Base-by-base conservation (phyloP, 1,140 invertebrate genomes). In the Eufriesea mexicana region DNA sequence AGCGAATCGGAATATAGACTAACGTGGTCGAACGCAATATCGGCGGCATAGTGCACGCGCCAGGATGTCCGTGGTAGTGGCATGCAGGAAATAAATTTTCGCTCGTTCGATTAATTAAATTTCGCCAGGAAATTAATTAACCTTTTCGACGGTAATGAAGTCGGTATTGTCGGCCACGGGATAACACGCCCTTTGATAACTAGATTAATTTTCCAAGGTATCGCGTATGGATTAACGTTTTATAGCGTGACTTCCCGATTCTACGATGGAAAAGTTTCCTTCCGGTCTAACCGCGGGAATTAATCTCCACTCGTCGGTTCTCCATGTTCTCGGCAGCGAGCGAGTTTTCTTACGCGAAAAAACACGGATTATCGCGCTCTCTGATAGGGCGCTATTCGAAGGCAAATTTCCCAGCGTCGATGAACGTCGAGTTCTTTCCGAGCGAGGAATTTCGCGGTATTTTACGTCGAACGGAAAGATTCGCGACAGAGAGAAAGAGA, bases 121-220 rank as follows among this genome's bases (percentile, higher is more conserved):
- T 83, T 88, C 83, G 72, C 55, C 77, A 62, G 79, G 77, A 74
- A 80, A 89, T 88, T 88, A 85, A 88, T 88, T 86, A 85, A 85
- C 54, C 76, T 72, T 83, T 79, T 85, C 47, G 61, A 71, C 72
- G 62, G 62, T 88, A 83, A 85, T 73, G 67, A 88, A 75, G n/a
- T 35, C 66, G 80, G 66, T 74, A 78, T 14, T 49, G 55, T 20
- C 1, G 47, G 47, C 55, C 42, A 16, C n/a, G 49, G 47, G 16
- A 79, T 66, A 62, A 35, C n/a, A 57, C 59, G 64, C 18, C 42
- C 35, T 57, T 55, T 57, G 73, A 86, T 88, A 78, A 79, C 57
- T 28, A 54, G 55, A 73, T 81, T 57, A 76, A 87, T 82, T 85
- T 81, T 74, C 55, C 47, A 66, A 66, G 68, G 55, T 54, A 77